Percentiles rank a stretch among this genome's conserved stretches.
Conservation (phyloP, 2,113 vertebrate genomes). For the Nycticebus coucang region DNA sequence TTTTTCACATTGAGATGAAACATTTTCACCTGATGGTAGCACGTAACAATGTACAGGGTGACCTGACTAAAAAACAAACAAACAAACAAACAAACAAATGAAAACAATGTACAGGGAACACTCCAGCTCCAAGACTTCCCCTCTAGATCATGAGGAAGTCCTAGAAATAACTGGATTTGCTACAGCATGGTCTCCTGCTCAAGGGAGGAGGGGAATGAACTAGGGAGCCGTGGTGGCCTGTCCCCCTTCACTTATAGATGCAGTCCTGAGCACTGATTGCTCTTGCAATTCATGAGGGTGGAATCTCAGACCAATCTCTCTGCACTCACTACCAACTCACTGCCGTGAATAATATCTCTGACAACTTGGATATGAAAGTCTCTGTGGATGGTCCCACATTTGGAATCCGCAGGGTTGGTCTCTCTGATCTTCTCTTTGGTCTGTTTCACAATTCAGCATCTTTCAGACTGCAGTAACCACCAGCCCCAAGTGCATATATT, state of each 20-base stretch:
- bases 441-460: slow-evolving; percentile 90
- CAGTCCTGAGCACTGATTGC: slow-evolving; percentile 89
- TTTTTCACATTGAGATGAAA: neutral
- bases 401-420: slow-evolving; percentile 90
- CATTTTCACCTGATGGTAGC: slow-evolving; percentile 51
- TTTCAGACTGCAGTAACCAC: slow-evolving; percentile 93
- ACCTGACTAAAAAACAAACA: too few relatives aligned
- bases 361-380: slow-evolving; percentile 91
- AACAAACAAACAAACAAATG: too few relatives aligned
- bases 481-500: slow-evolving; percentile 90
- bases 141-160: neutral
- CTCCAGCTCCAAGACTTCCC: neutral
- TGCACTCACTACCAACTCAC: slow-evolving; percentile 90
- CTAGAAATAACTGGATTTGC: neutral
- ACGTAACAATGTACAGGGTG: neutral
- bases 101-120: neutral
- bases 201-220: neutral
- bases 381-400: slow-evolving; percentile 91
- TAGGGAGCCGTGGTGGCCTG: neutral
- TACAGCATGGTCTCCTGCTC: neutral
- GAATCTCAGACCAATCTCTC: slow-evolving; percentile 92
- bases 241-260: slow-evolving; percentile 86
- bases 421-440: slow-evolving; percentile 90
- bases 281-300: slow-evolving; percentile 85
- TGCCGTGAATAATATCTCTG: slow-evolving; percentile 94